Evolutionary conservation across 2,888 invertebrate species (phyloP).

Genomic region (Selenia dentaria): DNA sequence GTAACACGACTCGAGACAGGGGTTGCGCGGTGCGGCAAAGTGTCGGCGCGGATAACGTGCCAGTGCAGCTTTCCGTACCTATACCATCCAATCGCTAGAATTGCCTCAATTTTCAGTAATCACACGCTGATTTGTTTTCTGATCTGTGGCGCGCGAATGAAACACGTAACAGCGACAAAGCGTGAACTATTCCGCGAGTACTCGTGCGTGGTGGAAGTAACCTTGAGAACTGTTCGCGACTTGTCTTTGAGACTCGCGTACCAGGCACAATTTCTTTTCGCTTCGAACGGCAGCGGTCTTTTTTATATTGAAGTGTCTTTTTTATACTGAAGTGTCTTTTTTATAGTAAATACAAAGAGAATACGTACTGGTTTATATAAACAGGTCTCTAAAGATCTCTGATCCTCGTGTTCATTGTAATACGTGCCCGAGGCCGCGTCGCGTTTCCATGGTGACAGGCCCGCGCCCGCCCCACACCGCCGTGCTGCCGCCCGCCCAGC

Average conservation of each 20-base stretch:
- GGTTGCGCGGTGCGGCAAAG: constrained; percentile 30
- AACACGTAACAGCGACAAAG: neutral
- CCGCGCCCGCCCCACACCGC: constrained; percentile 4
- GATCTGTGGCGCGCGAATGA: neutral
- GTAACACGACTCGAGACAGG: constrained; percentile 26
- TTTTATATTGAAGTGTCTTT: constrained; percentile 1
- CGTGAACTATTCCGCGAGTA: neutral
- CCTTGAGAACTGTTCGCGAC: neutral
- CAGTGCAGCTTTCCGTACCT: constrained; percentile 4
- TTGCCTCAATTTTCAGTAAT: neutral
- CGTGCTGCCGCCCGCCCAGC: constrained; percentile 35
- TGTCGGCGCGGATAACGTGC: constrained; percentile 17
- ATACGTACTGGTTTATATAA: constrained; percentile 12
- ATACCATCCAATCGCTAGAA: neutral
- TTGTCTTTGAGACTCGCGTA: neutral
- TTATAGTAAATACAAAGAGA: too few relatives aligned
- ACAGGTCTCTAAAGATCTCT: constrained; percentile 35
- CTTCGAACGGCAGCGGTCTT: neutral
- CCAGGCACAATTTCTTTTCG: constrained; percentile 5
- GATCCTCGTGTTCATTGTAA: constrained; percentile 67
- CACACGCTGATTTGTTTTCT: neutral
- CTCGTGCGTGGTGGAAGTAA: neutral
- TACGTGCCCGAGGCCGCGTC: constrained; percentile 76
- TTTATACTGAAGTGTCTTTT: constrained; percentile 1
- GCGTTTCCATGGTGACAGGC: constrained; percentile 69